Evolutionary conservation across 2,888 invertebrate genomes (phyloP).

Genomic region (Tricholauxania praeusta): DNA sequence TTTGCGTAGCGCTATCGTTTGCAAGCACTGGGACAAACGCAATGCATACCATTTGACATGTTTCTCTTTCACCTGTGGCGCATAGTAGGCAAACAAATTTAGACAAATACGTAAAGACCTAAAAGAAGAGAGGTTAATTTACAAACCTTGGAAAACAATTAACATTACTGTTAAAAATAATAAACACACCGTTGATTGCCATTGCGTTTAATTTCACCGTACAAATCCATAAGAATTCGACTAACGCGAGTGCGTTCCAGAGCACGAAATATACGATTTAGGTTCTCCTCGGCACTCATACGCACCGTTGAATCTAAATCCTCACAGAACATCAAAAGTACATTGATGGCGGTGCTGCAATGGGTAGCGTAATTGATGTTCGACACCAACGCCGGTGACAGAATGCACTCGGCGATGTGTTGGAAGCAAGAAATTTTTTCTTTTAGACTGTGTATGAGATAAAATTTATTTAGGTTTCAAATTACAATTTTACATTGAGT

Average conservation of each 20-base stretch:
- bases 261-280: constrained; percentile 81
- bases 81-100: constrained; percentile 80
- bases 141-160: not conserved
- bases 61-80: constrained; percentile 80
- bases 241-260: constrained; percentile 77
- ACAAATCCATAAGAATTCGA: constrained; percentile 83
- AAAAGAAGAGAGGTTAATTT: constrained; percentile 50
- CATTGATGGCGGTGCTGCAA: constrained; percentile 78
- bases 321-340: constrained; percentile 78
- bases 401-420: constrained; percentile 79
- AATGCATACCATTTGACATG: constrained; percentile 83
- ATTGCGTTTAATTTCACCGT: constrained; percentile 85
- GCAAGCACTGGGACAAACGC: constrained; percentile 80
- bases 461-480: no score
- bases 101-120: constrained; percentile 82
- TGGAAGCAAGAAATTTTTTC: constrained; percentile 81
- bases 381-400: constrained; percentile 63
- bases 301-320: constrained; percentile 83
- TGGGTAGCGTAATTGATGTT: constrained; percentile 75
- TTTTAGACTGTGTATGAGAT: constrained; percentile 72
- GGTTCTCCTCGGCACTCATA: constrained; percentile 84
- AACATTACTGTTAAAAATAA: not conserved
- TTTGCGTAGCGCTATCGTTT: constrained; percentile 77
- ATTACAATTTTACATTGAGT: no score
- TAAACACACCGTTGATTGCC: constrained; percentile 69